A percentile compares a stretch with the other conserved stretches of the same genome.
phyloP scores from a whole-genome alignment of 2,797 vertebrate species.

The Phoeniculus purpureus region DNA sequence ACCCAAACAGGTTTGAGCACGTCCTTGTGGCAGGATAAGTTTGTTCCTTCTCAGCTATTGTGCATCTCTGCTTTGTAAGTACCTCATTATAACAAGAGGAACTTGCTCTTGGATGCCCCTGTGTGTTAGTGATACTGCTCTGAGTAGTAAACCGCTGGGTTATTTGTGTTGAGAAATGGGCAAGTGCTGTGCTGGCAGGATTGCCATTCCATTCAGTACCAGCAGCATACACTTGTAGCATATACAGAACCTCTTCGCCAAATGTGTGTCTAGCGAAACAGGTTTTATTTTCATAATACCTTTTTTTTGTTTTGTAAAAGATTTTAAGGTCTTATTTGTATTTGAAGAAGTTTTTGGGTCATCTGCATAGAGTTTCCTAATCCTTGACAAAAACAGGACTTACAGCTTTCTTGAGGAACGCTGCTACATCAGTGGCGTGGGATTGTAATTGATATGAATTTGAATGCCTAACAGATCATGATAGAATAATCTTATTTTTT shows the following conservation, averaged over 20 bases:
- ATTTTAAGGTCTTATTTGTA: not conserved
- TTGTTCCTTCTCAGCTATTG: not conserved
- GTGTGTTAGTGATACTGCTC: not conserved
- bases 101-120: not conserved
- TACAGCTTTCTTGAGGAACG: not conserved
- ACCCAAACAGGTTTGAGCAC: not conserved
- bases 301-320: not conserved
- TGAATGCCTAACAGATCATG: not conserved
- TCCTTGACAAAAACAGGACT: not conserved
- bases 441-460: not conserved
- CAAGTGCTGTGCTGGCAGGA: not conserved
- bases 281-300: not conserved
- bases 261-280: not conserved
- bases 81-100: not conserved
- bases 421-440: not conserved
- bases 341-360: not conserved
- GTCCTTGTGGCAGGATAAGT: not conserved
- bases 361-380: not conserved
- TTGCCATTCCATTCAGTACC: fast-evolving
- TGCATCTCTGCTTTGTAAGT: not conserved
- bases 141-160: not conserved
- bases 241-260: not conserved
- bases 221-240: fast-evolving
- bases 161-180: fast-evolving
- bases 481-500: not conserved